Conservation (phyloP, 1,140 invertebrate genomes). For the Anthonomus grandis region DNA sequence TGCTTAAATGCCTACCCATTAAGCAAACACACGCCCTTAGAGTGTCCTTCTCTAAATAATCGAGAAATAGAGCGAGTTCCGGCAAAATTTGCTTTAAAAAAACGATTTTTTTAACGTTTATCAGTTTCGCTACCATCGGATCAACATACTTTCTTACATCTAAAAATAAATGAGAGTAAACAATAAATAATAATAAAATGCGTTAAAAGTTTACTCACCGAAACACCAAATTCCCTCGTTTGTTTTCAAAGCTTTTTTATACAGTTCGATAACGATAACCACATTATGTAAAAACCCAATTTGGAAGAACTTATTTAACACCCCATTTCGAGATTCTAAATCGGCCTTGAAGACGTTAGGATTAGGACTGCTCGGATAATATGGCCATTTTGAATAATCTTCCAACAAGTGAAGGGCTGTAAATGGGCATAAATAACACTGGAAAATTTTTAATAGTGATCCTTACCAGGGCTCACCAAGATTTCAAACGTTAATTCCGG, state of each 20-base stretch:
- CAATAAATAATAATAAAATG: neutral
- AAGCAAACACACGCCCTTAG: slow-evolving; percentile 6
- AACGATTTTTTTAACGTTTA: neutral
- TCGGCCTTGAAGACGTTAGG: slow-evolving; percentile 1
- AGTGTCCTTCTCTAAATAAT: slow-evolving; percentile 3
- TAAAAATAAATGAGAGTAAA: slow-evolving; percentile 13
- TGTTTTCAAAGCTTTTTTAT: slow-evolving; percentile 6
- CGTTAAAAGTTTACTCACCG: slow-evolving; percentile 3
- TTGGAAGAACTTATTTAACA: slow-evolving; percentile 6
- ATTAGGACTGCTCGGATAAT: neutral
- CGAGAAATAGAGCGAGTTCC: slow-evolving; percentile 14
- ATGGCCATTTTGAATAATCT: slow-evolving; percentile 13
- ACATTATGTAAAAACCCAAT: neutral
- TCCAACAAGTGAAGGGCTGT: slow-evolving; percentile 18
- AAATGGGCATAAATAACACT: slow-evolving; percentile 6
- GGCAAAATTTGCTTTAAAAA: slow-evolving; percentile 7
- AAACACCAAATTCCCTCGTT: slow-evolving; percentile 12
- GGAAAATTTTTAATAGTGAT: neutral
- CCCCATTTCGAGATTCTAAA: slow-evolving; percentile 8
- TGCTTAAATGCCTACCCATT: neutral
- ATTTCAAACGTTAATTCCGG: slow-evolving; percentile 28
- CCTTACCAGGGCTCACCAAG: slow-evolving; percentile 22
- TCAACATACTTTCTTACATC: slow-evolving; percentile 15
- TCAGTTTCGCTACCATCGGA: slow-evolving; percentile 10
- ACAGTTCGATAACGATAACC: slow-evolving; percentile 14